A percentile compares a stretch with the other conserved stretches of the same genome.
These are phyloP conservation scores for Melanocharis versteri DNA, from an alignment of 2,113 vertebrate genomes.

Conservation along the genomic window DNA sequence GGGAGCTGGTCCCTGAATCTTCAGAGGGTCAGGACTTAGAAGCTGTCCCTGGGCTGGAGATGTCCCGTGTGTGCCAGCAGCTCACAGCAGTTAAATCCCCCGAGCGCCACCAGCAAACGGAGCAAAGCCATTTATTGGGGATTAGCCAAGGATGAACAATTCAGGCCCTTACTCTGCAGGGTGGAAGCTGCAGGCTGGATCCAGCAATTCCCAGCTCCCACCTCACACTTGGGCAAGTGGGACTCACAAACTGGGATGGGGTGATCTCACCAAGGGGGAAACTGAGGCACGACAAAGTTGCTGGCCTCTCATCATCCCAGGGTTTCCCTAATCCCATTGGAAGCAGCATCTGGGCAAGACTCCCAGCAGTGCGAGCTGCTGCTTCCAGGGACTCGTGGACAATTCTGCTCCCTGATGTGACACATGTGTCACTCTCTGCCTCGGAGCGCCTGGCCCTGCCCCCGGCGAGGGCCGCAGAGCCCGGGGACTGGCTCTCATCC, in stretches of 20 bases:
- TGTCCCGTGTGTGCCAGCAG: accelerated
- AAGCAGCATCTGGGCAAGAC: background rate
- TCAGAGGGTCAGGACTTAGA: accelerated
- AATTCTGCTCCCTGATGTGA: background rate
- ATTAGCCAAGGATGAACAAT: background rate
- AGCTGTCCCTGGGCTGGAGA: background rate
- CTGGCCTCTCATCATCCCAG: background rate
- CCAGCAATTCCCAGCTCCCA: background rate
- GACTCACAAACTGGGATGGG: background rate
- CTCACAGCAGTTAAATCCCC: background rate
- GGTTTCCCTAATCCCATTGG: background rate
- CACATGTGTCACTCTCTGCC: accelerated
- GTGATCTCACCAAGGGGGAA: background rate
- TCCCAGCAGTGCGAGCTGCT: background rate
- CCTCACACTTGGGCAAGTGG: accelerated
- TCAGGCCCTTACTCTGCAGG: background rate
- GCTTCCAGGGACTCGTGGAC: background rate
- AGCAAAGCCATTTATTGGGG: background rate
- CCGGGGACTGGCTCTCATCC: background rate
- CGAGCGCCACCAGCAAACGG: accelerated
- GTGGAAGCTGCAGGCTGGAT: background rate
- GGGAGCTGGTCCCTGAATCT: background rate
- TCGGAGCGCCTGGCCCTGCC: accelerated
- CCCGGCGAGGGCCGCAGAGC: accelerated
- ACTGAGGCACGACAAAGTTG: accelerated